phyloP scores from a whole-genome alignment of 2,113 vertebrate genomes.

The Oreocharis arfaki region DNA sequence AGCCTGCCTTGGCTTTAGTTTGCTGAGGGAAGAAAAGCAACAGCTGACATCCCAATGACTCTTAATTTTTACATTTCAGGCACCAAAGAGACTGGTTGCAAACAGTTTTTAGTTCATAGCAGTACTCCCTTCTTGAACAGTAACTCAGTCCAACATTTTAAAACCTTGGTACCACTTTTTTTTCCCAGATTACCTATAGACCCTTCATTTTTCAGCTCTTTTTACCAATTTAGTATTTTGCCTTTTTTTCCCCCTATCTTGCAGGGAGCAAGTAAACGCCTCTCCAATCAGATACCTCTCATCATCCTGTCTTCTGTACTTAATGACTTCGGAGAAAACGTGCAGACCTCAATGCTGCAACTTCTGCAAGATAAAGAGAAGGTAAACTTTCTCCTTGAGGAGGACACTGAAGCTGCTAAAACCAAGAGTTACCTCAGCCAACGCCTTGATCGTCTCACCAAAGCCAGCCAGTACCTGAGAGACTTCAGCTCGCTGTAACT shows the following conservation, averaged over 20 bases:
- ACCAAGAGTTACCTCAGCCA: conserved; percentile 67
- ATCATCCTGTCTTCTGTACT: conserved; percentile 80
- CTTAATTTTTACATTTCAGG: background rate
- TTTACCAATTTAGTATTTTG: background rate
- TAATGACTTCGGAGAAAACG: conserved; percentile 50
- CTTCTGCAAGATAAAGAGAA: conserved; percentile 73
- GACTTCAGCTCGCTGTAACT: background rate
- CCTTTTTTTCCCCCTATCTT: background rate
- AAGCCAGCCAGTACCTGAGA: conserved; percentile 71
- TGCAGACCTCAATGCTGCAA: conserved; percentile 79
- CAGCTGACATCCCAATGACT: background rate
- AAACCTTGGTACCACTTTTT: background rate
- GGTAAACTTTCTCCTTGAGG: conserved; percentile 68
- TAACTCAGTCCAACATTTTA: background rate
- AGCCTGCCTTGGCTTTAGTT: background rate
- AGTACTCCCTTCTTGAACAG: background rate
- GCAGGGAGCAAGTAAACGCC: conserved; percentile 76
- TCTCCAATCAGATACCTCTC: conserved; percentile 83
- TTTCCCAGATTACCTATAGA: background rate
- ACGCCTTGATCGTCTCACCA: conserved; percentile 63
- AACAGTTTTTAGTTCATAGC: background rate
- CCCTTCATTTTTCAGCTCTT: background rate
- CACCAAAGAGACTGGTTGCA: background rate
- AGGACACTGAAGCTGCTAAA: conserved; percentile 71
- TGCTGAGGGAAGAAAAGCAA: background rate